Percentiles rank a stretch among this genome's conserved stretches.
Conservation (phyloP, 2,113 vertebrate genomes). For the Uria lomvia region DNA sequence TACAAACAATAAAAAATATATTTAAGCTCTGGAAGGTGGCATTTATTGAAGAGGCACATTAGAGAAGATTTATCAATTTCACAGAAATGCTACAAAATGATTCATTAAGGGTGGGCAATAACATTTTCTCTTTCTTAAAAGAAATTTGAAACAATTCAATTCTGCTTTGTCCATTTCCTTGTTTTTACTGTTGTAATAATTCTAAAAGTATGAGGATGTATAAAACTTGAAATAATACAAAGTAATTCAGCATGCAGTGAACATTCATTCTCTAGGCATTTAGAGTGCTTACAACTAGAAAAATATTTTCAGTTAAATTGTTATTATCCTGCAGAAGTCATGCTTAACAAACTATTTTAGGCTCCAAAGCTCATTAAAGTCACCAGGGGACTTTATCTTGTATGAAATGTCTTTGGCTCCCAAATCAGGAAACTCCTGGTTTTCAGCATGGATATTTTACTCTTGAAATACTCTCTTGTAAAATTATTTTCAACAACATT, state of each 20-base stretch:
- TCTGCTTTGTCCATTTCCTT: neutral
- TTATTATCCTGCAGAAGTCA: neutral
- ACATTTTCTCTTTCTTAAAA: neutral
- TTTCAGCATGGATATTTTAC: neutral
- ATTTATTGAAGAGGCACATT: slow-evolving; percentile 25
- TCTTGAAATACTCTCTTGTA: neutral
- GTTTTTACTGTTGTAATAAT: neutral
- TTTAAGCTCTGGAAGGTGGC: neutral
- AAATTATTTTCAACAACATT: neutral
- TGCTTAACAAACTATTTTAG: neutral
- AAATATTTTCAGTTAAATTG: neutral
- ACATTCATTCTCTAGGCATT: neutral
- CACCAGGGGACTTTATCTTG: neutral
- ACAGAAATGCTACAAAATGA: neutral
- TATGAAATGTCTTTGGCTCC: neutral
- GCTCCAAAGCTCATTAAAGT: neutral
- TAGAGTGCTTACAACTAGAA: neutral
- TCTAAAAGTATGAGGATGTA: neutral
- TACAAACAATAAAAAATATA: neutral
- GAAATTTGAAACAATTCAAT: neutral
- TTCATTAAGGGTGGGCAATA: neutral
- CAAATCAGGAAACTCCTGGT: neutral
- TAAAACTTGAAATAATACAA: neutral
- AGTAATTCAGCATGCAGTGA: neutral
- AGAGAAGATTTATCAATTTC: slow-evolving; percentile 30